phyloP scores from a whole-genome alignment of 2,888 invertebrate genomes.

The Epinotia ramella region DNA sequence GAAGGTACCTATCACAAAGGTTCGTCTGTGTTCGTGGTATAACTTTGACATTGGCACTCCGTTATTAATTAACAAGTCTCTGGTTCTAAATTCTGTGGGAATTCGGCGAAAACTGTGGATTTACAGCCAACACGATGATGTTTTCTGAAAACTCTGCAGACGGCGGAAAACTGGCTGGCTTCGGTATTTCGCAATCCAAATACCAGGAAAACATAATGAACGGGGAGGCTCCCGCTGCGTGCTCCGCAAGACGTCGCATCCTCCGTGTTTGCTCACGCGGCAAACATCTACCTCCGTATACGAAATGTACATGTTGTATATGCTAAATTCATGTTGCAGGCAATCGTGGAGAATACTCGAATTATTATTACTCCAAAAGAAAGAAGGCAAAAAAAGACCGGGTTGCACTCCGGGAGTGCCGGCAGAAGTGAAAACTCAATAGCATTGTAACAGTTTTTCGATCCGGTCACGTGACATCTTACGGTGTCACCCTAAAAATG shows the following conservation, averaged over 20 bases:
- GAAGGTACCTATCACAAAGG: not conserved
- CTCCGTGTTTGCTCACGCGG: constrained; percentile 47
- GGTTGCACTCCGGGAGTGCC: too few species aligned
- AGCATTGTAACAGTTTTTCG: too few species aligned
- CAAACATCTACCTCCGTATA: constrained; percentile 21
- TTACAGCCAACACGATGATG: too few species aligned
- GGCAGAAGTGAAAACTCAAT: too few species aligned
- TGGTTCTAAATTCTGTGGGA: not conserved
- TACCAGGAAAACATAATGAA: constrained; percentile 36
- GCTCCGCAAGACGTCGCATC: constrained; percentile 55
- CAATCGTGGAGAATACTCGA: not conserved
- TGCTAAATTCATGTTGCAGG: constrained; percentile 13
- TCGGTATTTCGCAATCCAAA: constrained; percentile 20
- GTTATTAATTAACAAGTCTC: not conserved
- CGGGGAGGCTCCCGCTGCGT: constrained; percentile 41
- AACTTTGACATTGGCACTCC: not conserved
- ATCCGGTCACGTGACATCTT: too few species aligned
- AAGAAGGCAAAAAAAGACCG: too few species aligned
- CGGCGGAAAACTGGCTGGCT: constrained; percentile 13
- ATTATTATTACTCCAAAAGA: too few species aligned
- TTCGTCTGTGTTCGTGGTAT: not conserved
- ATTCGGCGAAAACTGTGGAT: not conserved
- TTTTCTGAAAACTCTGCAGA: too few species aligned
- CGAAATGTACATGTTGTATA: constrained; percentile 45
- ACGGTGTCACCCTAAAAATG: too few species aligned